A percentile compares a stretch with the other conserved stretches of the same genome.
These are phyloP conservation scores for Zeugodacus cucurbitae DNA, from an alignment of 1,140 invertebrate genomes.

Conservation along the genomic window DNA sequence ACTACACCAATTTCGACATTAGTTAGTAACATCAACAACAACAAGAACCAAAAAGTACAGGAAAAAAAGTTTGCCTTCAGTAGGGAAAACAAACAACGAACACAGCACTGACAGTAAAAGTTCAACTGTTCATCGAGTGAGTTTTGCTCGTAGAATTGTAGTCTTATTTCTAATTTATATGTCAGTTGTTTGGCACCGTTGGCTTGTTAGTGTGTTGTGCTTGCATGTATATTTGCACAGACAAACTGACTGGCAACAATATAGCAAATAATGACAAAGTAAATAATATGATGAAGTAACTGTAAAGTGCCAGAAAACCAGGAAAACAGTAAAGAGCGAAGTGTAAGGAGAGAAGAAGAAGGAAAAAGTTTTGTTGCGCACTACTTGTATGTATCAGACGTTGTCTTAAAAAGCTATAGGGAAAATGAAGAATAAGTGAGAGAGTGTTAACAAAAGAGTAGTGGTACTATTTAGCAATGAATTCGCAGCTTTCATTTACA, in stretches of 20 bases:
- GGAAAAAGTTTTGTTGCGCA: not conserved
- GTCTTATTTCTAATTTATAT: not conserved
- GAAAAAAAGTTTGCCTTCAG: no score
- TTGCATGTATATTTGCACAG: not conserved
- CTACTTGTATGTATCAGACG: not conserved
- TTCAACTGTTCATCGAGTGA: not conserved
- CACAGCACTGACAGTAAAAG: not conserved
- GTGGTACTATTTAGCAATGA: no score
- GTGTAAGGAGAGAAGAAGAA: not conserved
- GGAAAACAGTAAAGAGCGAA: not conserved
- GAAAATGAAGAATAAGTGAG: no score
- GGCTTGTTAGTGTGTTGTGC: not conserved
- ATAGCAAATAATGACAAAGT: constrained; percentile 16
- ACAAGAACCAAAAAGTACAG: not conserved
- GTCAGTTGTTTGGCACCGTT: not conserved
- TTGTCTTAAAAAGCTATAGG: no score
- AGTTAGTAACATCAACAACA: not conserved
- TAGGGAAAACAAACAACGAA: not conserved
- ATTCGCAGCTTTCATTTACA: no score
- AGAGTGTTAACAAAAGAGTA: no score
- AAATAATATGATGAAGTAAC: constrained; percentile 28
- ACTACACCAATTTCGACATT: not conserved
- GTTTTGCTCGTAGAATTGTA: not conserved
- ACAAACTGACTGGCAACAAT: constrained; percentile 9
- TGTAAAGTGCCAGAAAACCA: not conserved